Conservation (phyloP, 2,797 vertebrate species). For the Sebastes taczanowskii region DNA sequence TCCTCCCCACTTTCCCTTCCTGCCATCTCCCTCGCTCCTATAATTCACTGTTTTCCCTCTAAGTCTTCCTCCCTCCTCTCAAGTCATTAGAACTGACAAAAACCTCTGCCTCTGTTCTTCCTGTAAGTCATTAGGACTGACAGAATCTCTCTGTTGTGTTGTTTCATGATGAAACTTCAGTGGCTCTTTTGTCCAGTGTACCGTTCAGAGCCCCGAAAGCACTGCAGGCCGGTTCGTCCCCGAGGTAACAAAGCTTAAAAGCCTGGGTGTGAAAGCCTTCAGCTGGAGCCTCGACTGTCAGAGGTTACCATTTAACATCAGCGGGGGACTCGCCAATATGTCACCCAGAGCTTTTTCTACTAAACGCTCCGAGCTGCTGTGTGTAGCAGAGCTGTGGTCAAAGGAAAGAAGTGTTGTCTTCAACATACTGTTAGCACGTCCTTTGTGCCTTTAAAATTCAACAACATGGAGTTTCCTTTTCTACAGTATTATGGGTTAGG, state of each 20-base stretch:
- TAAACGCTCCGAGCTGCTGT: slow-evolving; percentile 12
- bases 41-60: slow-evolving; percentile 34
- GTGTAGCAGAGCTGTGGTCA: slow-evolving; percentile 29
- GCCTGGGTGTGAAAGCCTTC: slow-evolving; percentile 52
- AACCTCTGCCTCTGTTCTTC: slow-evolving; percentile 21
- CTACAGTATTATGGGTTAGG: too few species aligned
- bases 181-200: slow-evolving; percentile 17
- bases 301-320: slow-evolving; percentile 56
- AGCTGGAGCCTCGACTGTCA: slow-evolving; percentile 48
- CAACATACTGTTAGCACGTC: background rate
- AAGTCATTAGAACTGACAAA: slow-evolving; percentile 50
- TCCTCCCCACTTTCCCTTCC: background rate
- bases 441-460: background rate
- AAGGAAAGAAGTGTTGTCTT: background rate
- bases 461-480: background rate
- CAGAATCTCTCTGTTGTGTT: slow-evolving; percentile 26
- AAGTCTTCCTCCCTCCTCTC: background rate
- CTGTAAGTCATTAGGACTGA: slow-evolving; percentile 44
- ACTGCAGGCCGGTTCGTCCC: slow-evolving; percentile 27
- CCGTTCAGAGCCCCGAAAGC: slow-evolving; percentile 17
- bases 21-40: background rate
- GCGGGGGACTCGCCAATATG: slow-evolving; percentile 41
- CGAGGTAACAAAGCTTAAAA: slow-evolving; percentile 53
- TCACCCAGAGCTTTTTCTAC: slow-evolving; percentile 34
- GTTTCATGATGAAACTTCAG: slow-evolving; percentile 33